A percentile compares a stretch with the other conserved stretches of the same genome.
These are phyloP conservation scores for Drosophila mayri DNA, from an alignment of 1,140 invertebrate species.

Conservation along the genomic window DNA sequence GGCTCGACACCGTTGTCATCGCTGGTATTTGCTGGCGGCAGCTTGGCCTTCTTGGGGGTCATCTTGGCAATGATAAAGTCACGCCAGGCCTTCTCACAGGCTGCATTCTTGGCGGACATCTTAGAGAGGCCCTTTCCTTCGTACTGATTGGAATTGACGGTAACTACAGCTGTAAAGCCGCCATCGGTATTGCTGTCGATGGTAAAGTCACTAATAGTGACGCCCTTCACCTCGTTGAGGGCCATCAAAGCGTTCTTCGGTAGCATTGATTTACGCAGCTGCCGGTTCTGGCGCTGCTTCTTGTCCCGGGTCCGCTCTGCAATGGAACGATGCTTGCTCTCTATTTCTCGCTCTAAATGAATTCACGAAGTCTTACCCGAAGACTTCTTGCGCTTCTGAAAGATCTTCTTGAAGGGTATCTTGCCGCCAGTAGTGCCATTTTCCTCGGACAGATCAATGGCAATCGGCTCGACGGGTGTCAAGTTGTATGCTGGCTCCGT, in stretches of 20 bases:
- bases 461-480: not conserved
- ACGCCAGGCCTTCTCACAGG: slow-evolving; percentile 90
- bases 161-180: slow-evolving; percentile 79
- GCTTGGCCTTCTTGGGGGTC: slow-evolving; percentile 83
- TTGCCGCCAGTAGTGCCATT: slow-evolving; percentile 53
- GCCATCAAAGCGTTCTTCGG: slow-evolving; percentile 95
- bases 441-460: slow-evolving; percentile 30
- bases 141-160: slow-evolving; percentile 76
- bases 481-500: slow-evolving; percentile 8
- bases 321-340: not conserved
- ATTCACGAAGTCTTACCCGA: slow-evolving; percentile 56
- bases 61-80: slow-evolving; percentile 90
- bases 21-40: slow-evolving; percentile 2
- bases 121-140: slow-evolving; percentile 85
- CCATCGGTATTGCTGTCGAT: slow-evolving; percentile 71
- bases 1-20: slow-evolving; percentile 19
- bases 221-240: slow-evolving; percentile 91
- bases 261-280: slow-evolving; percentile 88
- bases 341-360: not conserved
- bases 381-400: slow-evolving; percentile 81
- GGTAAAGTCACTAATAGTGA: slow-evolving; percentile 78
- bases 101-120: slow-evolving; percentile 87
- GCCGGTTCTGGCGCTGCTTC: slow-evolving; percentile 89
- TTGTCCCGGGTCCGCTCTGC: slow-evolving; percentile 85
- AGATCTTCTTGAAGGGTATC: slow-evolving; percentile 81